Conservation (phyloP, 2,888 invertebrate species). For the Orchestes rusci region DNA sequence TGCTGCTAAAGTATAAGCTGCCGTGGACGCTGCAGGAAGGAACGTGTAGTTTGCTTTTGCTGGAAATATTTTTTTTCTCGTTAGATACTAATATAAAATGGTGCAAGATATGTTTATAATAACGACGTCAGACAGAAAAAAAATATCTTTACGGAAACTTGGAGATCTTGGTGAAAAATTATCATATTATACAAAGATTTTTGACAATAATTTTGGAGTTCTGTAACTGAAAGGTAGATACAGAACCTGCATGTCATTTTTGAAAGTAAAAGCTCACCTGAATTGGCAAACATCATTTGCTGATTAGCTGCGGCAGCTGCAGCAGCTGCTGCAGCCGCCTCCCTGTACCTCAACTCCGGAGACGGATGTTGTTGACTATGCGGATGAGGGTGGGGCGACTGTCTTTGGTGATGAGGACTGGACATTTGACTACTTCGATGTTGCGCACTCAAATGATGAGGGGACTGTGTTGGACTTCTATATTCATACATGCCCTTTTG, state of each 20-base stretch:
- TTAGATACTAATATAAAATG: too few species aligned
- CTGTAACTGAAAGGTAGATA: too few species aligned
- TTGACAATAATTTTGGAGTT: too few species aligned
- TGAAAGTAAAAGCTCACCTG: slow-evolving; percentile 14
- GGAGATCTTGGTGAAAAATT: too few species aligned
- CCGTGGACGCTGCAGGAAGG: slow-evolving; percentile 40
- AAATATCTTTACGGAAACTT: too few species aligned
- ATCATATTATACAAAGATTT: too few species aligned
- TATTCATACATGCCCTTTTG: slow-evolving; percentile 31
- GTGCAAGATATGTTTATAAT: too few species aligned
- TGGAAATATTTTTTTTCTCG: too few species aligned
- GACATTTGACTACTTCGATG: too few species aligned
- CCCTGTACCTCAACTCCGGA: slow-evolving; percentile 39
- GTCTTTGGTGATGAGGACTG: slow-evolving; percentile 42
- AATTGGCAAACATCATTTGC: slow-evolving; percentile 34
- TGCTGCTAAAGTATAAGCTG: slow-evolving; percentile 44
- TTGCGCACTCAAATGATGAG: slow-evolving; percentile 40
- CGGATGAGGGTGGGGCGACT: slow-evolving; percentile 43
- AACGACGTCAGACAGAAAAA: too few species aligned
- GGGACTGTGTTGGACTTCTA: slow-evolving; percentile 44
- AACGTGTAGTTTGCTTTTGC: slow-evolving; percentile 37
- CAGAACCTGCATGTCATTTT: too few species aligned
- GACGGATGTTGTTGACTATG: slow-evolving; percentile 40
- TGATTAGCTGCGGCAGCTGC: slow-evolving; percentile 36
- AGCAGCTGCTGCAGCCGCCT: slow-evolving; percentile 33